Conservation (phyloP, 2,113 vertebrate species). For the Zootoca vivipara region DNA sequence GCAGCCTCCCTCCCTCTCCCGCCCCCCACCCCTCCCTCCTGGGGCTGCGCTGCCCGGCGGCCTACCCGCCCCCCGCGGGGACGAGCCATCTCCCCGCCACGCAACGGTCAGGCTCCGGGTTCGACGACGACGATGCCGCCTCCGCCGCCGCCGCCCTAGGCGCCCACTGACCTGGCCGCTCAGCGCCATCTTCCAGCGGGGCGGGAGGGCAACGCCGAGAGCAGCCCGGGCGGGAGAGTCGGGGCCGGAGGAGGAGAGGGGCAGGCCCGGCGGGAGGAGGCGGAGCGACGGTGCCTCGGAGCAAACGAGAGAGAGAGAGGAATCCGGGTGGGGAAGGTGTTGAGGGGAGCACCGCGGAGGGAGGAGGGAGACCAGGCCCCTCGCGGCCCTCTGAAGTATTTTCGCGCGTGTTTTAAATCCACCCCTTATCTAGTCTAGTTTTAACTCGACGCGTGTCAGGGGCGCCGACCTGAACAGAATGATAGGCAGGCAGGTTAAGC, state of each 20-base stretch:
- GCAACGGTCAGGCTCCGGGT: slow-evolving; percentile 13
- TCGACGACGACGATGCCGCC: neutral
- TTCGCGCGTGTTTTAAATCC: too few species aligned
- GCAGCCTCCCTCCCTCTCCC: too few species aligned
- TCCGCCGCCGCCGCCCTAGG: neutral
- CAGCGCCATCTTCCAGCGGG: slow-evolving; percentile 9
- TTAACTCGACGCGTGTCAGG: too few species aligned
- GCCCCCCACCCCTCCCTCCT: too few species aligned
- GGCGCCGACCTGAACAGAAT: too few species aligned
- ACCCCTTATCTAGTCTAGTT: too few species aligned
- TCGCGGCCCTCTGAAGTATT: too few species aligned
- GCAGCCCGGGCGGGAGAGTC: neutral
- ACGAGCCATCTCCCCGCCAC: slow-evolving; percentile 40
- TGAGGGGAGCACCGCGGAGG: neutral
- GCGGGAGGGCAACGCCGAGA: neutral
- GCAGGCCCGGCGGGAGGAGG: rapidly evolving
- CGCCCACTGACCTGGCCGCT: slow-evolving; percentile 4
- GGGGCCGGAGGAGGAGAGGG: neutral
- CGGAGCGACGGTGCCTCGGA: neutral
- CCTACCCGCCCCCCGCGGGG: neutral
- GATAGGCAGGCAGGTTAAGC: too few species aligned
- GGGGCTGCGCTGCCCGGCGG: slow-evolving; percentile 49
- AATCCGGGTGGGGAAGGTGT: too few species aligned
- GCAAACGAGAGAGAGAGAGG: neutral
- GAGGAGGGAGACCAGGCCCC: too few species aligned